These are phyloP conservation scores for Dysidea cf. avara DNA, from an alignment of 37 sponge, comb jelly and placozoan genomes.

Conservation along the genomic window DNA sequence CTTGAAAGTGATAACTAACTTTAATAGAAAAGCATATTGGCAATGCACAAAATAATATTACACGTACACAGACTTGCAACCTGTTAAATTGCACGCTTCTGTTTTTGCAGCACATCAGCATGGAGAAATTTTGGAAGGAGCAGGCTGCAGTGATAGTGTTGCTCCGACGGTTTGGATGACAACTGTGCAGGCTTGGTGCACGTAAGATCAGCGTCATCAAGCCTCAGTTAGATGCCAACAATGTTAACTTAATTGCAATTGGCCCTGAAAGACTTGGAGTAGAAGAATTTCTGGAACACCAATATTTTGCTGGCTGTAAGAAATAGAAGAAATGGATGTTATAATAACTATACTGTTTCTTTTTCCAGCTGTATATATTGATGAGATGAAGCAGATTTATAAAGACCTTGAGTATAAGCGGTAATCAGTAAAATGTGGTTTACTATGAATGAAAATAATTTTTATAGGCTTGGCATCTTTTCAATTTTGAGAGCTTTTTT, in stretches of 20 bases:
- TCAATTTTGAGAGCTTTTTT: no score
- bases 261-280: constrained; percentile 72
- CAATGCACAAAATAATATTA: no score
- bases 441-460: no score
- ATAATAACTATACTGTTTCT: no score
- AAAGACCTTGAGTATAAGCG: constrained; percentile 56
- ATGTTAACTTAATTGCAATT: constrained; percentile 64
- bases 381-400: constrained; percentile 64
- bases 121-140: constrained; percentile 69
- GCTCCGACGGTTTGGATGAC: constrained; percentile 87
- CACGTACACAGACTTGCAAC: no score
- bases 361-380: constrained; percentile 74
- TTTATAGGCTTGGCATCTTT: no score
- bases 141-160: constrained; percentile 63
- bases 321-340: no score
- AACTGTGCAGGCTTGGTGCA: constrained; percentile 78
- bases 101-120: constrained; percentile 36
- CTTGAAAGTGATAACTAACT: no score
- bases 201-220: constrained; percentile 53
- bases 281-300: constrained; percentile 51
- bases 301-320: constrained; percentile 66
- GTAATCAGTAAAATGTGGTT: no score
- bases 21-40: no score
- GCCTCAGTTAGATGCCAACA: constrained; percentile 45
- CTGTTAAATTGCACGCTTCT: no score